These are phyloP conservation scores for Ips typographus DNA, from an alignment of 1,140 invertebrate genomes.

Conservation along the genomic window DNA sequence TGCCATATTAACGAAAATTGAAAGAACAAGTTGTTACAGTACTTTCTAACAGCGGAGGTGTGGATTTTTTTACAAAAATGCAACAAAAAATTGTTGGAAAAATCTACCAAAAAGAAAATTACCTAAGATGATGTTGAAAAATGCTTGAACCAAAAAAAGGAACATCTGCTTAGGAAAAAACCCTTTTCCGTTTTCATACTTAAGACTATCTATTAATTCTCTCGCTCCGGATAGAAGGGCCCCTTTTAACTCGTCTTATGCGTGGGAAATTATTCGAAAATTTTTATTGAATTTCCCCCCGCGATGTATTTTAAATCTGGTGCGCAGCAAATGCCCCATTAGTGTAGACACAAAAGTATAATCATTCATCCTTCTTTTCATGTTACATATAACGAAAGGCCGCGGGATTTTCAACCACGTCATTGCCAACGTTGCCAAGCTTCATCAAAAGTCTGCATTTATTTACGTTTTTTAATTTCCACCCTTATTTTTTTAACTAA, in stretches of 20 bases:
- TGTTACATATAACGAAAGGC: constrained; percentile 33
- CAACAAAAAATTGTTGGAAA: no score
- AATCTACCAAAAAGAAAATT: no score
- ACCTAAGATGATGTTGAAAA: no score
- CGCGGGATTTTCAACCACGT: constrained; percentile 25
- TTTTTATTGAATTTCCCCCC: constrained; percentile 31
- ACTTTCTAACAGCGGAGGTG: no score
- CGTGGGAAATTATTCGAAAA: constrained; percentile 25
- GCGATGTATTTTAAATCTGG: constrained; percentile 40
- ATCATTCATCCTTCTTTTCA: constrained; percentile 44
- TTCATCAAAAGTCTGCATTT: neutral
- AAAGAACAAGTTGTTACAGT: no score
- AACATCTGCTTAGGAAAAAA: no score
- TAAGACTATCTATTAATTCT: constrained; percentile 11
- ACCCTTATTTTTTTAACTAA: no score
- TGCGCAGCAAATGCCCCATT: constrained; percentile 41
- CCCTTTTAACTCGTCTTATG: constrained; percentile 14
- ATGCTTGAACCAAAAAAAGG: no score
- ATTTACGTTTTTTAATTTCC: no score
- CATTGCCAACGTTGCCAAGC: constrained; percentile 25
- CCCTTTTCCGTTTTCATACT: no score
- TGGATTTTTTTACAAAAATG: no score
- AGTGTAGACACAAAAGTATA: constrained; percentile 43
- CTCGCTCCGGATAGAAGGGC: neutral
- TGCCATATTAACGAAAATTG: no score